Percentiles rank a stretch among this genome's conserved stretches.
Conservation (phyloP, 2,797 vertebrate genomes). For the Acridotheres tristis region DNA sequence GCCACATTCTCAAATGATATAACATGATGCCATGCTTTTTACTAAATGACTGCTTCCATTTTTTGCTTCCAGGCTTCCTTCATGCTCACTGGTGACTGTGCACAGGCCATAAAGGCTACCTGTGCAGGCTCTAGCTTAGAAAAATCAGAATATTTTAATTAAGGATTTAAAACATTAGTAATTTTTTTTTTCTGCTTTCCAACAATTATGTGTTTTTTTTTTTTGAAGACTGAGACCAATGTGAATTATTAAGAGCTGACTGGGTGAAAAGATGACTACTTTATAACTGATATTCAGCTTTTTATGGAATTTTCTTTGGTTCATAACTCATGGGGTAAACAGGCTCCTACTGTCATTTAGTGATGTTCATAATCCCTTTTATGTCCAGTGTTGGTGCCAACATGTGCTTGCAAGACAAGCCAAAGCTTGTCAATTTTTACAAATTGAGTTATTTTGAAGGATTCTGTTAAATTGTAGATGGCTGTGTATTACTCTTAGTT, state of each 20-base stretch:
- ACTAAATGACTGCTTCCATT: conserved; percentile 76
- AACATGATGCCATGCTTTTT: conserved; percentile 75
- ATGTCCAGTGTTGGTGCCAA: not conserved
- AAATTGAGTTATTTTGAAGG: not conserved
- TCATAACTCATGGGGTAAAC: not conserved
- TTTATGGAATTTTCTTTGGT: not conserved
- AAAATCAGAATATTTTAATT: not conserved
- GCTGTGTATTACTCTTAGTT: not conserved
- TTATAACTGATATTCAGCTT: not conserved
- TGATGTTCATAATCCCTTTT: not conserved
- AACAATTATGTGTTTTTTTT: not conserved
- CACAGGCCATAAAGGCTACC: conserved; percentile 56
- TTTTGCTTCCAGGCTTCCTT: conserved; percentile 59
- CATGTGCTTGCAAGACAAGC: not conserved
- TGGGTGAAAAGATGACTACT: not conserved
- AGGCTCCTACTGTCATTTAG: not conserved
- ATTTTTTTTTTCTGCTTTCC: not conserved
- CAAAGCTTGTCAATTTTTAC: not conserved
- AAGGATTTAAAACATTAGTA: not conserved
- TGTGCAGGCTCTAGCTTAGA: not conserved
- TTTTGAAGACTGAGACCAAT: not conserved
- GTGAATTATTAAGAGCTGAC: not conserved
- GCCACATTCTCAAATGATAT: conserved; percentile 67
- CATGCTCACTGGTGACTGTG: conserved; percentile 23
- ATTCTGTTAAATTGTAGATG: not conserved